phyloP scores from a whole-genome alignment of 2,797 vertebrate species.

The Falco biarmicus region DNA sequence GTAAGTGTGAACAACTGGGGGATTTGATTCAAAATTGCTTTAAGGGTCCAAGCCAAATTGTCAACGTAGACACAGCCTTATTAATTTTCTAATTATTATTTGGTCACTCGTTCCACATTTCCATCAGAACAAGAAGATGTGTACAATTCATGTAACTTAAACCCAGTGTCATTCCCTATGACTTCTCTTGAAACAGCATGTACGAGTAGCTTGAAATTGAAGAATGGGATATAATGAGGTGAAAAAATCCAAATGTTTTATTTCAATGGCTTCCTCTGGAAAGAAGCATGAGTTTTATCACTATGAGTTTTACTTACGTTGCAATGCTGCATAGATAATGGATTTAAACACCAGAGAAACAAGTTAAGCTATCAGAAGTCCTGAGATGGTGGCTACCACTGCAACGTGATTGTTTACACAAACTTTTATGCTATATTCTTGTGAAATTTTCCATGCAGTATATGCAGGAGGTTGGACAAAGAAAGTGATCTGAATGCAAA shows the following conservation, averaged over 20 bases:
- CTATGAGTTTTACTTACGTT: not conserved
- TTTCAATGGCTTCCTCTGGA: not conserved
- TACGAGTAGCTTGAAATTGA: not conserved
- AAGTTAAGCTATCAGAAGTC: not conserved
- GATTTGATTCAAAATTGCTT: not conserved
- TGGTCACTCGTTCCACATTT: not conserved
- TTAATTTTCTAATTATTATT: conserved; percentile 1
- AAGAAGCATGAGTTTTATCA: not conserved
- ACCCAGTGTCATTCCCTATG: not conserved
- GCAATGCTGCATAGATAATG: not conserved
- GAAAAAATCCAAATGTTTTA: not conserved
- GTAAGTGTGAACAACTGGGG: not conserved
- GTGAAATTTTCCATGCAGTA: not conserved
- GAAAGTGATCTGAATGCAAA: not conserved
- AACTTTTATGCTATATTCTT: not conserved
- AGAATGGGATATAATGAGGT: not conserved
- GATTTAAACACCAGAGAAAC: not conserved
- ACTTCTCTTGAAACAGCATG: not conserved
- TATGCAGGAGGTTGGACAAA: not conserved
- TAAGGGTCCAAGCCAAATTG: not conserved
- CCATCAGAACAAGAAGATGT: not conserved
- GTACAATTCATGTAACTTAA: not conserved
- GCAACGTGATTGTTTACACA: not conserved
- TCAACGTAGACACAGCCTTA: not conserved
- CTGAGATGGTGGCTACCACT: not conserved